Base-by-base conservation (phyloP, 2,113 vertebrate genomes). In the Halcyon senegalensis region DNA sequence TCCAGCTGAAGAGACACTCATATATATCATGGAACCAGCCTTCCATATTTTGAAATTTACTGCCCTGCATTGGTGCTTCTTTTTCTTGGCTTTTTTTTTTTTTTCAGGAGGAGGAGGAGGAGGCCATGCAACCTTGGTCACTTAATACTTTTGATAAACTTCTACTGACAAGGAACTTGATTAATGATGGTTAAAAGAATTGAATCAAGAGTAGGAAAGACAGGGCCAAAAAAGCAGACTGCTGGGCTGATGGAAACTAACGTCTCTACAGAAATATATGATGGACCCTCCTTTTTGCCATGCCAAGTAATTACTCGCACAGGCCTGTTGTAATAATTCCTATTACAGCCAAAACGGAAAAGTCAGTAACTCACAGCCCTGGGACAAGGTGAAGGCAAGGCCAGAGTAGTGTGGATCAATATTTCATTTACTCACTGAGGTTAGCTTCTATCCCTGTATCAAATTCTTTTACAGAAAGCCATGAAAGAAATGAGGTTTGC, bases 321-420 rank as follows among this genome's bases (percentile, higher is more conserved):
- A 98, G 98, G 98, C 98, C 99, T 98, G 98, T 99, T 99, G 99
- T 99, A 99, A 99, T 99, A 99, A 99, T 99, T 99, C 99, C 99
- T 99, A 99, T 99, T 99, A 99, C 99, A 99, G 98, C 99, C 99
- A 98, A 99, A 99, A 99, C 99, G 98, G 98, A 99, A 99, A 99
- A 99, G 99, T 99, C 99, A 98, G 99, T 99, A 99, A 99, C 99
- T 99, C 99, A 99, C 98, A 98, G 98, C 98, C 95, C 98, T 98
- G 98, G 98, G 99, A 99, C 99, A 99, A 99, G 99, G 99, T 99
- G 99, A 99, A 99, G 99, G 99, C 99, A 99, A 99, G 99, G 99
- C 99, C 99, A 99, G 98, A 97, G 98, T 98, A 98, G 98, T 97
- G 98, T 92, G 98, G 99, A 99, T 99, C 99, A 99, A 99, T 99